Evolutionary conservation across 2,113 vertebrate genomes (phyloP), one percentile per base, ranked within the genome.

Genomic region (Archilochus colubris): DNA sequence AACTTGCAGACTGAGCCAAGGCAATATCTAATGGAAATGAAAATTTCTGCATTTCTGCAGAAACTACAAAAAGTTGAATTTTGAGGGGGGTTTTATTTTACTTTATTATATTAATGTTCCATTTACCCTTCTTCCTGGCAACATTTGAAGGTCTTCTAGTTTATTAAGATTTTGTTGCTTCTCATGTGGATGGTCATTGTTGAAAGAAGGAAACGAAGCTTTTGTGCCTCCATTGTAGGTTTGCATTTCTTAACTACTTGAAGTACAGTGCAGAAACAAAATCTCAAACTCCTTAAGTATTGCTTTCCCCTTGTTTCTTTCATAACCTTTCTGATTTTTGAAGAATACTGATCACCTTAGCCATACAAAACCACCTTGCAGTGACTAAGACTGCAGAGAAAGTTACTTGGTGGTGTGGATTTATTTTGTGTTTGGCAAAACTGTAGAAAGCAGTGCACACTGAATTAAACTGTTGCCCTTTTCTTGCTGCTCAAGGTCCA

Each of bases 141-240:
- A 14, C 55, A 31, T 23, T 7, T 31, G 10, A 54, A 59, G 38
- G 17, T 44, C 10, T 51, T 61, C 21, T 23, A 46, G 15, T 46
- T 33, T 25, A 22, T 36, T 59, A 17, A 48, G 40, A 24, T 43
- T 53, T 46, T 63, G 55, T 55, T 69, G 9, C 54, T 66, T 40
- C 38, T 81, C 1, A 0, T 1, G 3, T 38, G 48, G 28, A 30
- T 2, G 2, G 14, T 61, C 9, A 5, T 38, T 83, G 44, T 64
- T 58, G 28, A 46, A 57, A 40, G n/a, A 31, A 61, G n/a, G 36
- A 16, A 78, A 12, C 27, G 44, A 75, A 63, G 5, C 20, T 74
- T 43, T 33, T 58, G 58, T 74, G 40, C 40, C 31, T 64, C 0
- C 0, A 3, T 4, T 50, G 36, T 22, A 58, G 63, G 6, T 43